phyloP scores from a whole-genome alignment of 35 echinoderm and acorn worm species.

The Holothuria glaberrima region DNA sequence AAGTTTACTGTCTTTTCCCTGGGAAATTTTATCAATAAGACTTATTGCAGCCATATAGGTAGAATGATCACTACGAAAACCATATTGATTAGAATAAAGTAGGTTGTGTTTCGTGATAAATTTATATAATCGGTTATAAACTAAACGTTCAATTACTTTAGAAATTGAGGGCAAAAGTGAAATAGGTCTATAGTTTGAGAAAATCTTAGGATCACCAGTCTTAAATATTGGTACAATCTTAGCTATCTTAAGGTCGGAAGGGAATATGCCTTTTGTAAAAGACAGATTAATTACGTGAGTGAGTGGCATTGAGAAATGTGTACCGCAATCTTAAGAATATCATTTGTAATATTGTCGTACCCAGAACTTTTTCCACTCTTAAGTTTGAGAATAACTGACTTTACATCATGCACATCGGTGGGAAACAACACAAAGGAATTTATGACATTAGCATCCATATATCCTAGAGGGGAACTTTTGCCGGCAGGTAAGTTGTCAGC shows the following conservation, averaged over 20 bases:
- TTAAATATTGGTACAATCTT: constrained; percentile 18
- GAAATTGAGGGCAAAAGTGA: neutral
- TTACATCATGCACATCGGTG: neutral
- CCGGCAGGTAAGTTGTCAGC: neutral
- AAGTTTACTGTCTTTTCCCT: too few species aligned
- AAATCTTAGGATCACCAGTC: neutral
- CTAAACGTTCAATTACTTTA: too few species aligned
- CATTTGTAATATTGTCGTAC: too few species aligned
- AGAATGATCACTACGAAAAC: neutral
- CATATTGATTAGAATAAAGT: neutral
- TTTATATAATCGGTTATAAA: too few species aligned
- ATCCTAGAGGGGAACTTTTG: neutral
- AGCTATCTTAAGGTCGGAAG: neutral
- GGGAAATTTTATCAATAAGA: constrained; percentile 9
- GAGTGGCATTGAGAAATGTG: too few species aligned
- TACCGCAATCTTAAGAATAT: too few species aligned
- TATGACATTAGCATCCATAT: neutral
- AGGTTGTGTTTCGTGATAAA: neutral
- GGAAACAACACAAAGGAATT: neutral
- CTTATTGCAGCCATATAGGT: neutral
- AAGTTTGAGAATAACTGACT: neutral
- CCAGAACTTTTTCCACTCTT: neutral
- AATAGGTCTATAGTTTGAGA: constrained; percentile 4
- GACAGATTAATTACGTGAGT: neutral
- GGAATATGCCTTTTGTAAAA: neutral